Evolutionary conservation across 2,113 vertebrate species (phyloP).

Genomic region (Collichthys lucidus): DNA sequence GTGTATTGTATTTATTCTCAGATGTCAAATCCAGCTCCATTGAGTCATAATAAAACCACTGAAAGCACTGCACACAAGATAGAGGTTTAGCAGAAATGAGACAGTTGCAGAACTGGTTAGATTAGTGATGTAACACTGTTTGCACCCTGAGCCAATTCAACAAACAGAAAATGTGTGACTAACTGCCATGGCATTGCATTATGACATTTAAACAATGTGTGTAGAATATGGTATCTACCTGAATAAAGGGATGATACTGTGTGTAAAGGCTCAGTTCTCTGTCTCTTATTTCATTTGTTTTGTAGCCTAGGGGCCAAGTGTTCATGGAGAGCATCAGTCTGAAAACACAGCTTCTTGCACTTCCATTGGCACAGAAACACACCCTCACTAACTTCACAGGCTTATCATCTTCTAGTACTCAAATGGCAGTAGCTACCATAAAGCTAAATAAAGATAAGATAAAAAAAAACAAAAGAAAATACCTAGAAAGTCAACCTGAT

Average conservation of each 20-base stretch:
- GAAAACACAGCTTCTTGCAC: neutral
- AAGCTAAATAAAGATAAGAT: neutral
- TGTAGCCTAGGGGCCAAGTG: neutral
- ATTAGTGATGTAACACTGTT: neutral
- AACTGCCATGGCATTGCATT: constrained; percentile 18
- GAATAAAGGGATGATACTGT: neutral
- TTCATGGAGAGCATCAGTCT: neutral
- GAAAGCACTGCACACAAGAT: neutral
- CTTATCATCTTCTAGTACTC: constrained; percentile 3
- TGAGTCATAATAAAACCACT: neutral
- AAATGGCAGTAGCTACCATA: neutral
- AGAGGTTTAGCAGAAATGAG: constrained; percentile 23
- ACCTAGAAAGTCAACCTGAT: accelerated
- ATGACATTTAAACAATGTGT: constrained; percentile 3
- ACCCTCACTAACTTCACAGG: neutral
- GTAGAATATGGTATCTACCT: neutral
- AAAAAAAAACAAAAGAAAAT: neutral
- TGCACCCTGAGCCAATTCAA: constrained; percentile 7
- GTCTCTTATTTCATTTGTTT: neutral
- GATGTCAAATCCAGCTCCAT: neutral
- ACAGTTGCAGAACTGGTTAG: constrained; percentile 62
- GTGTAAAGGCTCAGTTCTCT: neutral
- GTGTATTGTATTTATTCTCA: neutral
- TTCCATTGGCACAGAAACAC: neutral
- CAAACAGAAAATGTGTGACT: constrained; percentile 42